Conservation (phyloP, 1,140 invertebrate species). For the Ectropis grisescens region DNA sequence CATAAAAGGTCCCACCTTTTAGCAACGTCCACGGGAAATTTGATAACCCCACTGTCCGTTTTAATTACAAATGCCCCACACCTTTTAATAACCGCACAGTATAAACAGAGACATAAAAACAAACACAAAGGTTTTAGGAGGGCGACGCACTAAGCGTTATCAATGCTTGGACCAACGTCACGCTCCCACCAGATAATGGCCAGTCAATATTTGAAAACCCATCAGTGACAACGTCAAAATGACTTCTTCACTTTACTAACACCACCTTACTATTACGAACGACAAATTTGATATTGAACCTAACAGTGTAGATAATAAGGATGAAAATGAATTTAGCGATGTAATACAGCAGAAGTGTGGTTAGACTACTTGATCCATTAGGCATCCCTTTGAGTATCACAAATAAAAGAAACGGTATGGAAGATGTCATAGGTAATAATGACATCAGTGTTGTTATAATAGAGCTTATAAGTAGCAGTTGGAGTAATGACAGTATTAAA, state of each 20-base stretch:
- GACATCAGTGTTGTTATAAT: constrained; percentile 13
- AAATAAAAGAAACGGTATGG: constrained; percentile 26
- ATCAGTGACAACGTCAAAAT: constrained; percentile 36
- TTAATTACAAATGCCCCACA: constrained; percentile 38
- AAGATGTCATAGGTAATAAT: constrained; percentile 17
- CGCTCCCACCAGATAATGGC: constrained; percentile 46
- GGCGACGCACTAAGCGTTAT: constrained; percentile 41
- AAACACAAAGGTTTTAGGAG: constrained; percentile 38
- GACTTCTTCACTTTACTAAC: constrained; percentile 45
- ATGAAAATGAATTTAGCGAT: constrained; percentile 1
- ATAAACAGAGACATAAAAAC: constrained; percentile 37
- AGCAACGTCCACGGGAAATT: constrained; percentile 7
- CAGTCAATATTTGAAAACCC: constrained; percentile 62
- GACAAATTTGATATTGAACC: constrained; percentile 9
- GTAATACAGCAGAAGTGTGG: constrained; percentile 3
- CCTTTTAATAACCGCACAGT: constrained; percentile 27
- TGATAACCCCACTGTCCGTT: constrained; percentile 19
- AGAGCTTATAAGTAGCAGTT: constrained; percentile 5
- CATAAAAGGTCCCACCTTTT: constrained; percentile 7
- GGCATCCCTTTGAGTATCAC: constrained; percentile 22
- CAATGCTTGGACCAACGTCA: constrained; percentile 28
- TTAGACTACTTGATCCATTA: constrained; percentile 32
- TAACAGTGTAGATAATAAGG: constrained; percentile 4
- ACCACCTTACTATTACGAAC: constrained; percentile 10
- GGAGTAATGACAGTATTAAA: constrained; percentile 3